These are phyloP conservation scores for Heliconius hortense DNA, from an alignment of 2,888 invertebrate species.

Conservation along the genomic window DNA sequence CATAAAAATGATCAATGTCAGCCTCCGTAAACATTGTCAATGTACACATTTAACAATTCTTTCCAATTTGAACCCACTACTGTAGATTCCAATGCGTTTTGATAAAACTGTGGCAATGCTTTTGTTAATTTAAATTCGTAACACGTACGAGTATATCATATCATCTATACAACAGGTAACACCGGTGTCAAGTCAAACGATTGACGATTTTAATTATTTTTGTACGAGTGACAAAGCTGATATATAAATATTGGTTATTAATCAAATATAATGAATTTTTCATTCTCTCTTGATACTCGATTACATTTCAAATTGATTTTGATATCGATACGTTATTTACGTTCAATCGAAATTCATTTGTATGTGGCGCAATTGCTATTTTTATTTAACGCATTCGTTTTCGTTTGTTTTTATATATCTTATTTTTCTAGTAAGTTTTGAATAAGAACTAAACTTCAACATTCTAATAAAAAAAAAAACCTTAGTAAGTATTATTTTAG, in stretches of 20 bases:
- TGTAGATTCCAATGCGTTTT: background rate
- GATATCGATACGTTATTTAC: slow-evolving; percentile 16
- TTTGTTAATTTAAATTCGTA: background rate
- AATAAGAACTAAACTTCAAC: background rate
- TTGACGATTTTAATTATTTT: background rate
- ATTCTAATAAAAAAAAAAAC: no score
- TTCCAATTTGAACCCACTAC: background rate
- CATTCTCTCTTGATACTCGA: slow-evolving; percentile 10
- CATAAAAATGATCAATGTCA: no score
- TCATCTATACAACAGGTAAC: background rate
- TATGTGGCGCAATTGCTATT: background rate
- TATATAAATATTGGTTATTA: slow-evolving; percentile 8
- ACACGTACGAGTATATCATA: background rate
- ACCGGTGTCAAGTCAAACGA: background rate
- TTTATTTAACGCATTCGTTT: background rate
- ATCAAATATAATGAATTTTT: slow-evolving; percentile 15
- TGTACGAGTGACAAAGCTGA: background rate
- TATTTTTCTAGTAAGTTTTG: background rate
- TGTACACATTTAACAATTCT: background rate
- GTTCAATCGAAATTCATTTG: slow-evolving; percentile 2
- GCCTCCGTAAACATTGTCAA: no score
- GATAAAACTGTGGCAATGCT: background rate
- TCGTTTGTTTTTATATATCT: background rate
- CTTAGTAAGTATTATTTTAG: no score
- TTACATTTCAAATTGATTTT: slow-evolving; percentile 5